A percentile compares a stretch with the other conserved stretches of the same genome.
phyloP scores from a whole-genome alignment of 2,888 invertebrate species.

The Rhodophaea formosa region DNA sequence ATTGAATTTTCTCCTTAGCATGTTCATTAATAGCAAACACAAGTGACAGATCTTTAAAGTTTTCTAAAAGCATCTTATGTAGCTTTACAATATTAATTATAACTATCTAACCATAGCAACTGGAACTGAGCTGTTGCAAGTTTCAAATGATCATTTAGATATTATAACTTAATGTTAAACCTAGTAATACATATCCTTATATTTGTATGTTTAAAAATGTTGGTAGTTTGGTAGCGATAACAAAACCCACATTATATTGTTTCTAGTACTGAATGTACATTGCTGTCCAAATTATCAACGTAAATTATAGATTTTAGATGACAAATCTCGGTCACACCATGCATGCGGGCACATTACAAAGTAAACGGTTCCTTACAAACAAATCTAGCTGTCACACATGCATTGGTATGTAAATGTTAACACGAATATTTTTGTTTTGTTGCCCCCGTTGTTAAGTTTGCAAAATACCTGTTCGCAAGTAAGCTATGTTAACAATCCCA shows the following conservation, averaged over 20 bases:
- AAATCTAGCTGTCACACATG: constrained; percentile 9
- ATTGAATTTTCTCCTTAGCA: no score
- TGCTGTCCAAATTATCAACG: background rate
- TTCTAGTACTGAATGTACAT: background rate
- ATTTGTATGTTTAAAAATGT: no score
- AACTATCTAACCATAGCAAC: no score
- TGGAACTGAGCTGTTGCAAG: no score
- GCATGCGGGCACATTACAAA: constrained; percentile 12
- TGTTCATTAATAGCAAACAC: no score
- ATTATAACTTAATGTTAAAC: no score
- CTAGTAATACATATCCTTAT: no score
- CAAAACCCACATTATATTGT: background rate
- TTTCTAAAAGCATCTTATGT: no score
- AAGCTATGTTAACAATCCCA: constrained; percentile 5
- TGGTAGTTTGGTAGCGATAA: no score
- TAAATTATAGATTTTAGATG: background rate
- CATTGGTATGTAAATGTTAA: constrained; percentile 17
- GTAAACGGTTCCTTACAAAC: constrained; percentile 4
- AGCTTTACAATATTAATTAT: no score
- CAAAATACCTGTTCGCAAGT: constrained; percentile 5
- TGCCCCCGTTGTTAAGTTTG: constrained; percentile 7
- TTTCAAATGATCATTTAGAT: no score
- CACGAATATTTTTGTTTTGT: constrained; percentile 18
- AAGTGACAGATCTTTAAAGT: no score
- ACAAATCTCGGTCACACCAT: constrained; percentile 6